A percentile compares a stretch with the other conserved stretches of the same genome.
Conservation (phyloP, 1,140 invertebrate genomes). For the Drosophila santomea region DNA sequence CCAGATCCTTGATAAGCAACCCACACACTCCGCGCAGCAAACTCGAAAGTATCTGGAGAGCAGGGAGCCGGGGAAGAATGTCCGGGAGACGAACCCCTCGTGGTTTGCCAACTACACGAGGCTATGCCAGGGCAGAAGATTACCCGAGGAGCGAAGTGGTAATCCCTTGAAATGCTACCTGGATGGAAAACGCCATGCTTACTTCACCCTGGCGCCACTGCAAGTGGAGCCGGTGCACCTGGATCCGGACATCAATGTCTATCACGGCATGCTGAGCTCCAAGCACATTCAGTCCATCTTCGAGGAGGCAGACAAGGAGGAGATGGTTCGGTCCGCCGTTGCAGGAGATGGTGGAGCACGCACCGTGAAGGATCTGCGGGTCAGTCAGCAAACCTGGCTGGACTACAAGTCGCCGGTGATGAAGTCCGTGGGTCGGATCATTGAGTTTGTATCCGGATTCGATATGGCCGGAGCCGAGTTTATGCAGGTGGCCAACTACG, state of each 20-base stretch:
- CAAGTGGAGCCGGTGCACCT: constrained; percentile 95
- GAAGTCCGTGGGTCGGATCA: constrained; percentile 88
- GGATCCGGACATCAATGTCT: constrained; percentile 94
- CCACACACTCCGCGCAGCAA: constrained; percentile 25
- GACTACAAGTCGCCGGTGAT: constrained; percentile 93
- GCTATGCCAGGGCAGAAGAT: constrained; percentile 57
- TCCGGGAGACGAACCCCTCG: background rate
- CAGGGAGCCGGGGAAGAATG: background rate
- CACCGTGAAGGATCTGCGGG: constrained; percentile 90
- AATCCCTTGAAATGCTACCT: constrained; percentile 90
- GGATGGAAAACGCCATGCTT: constrained; percentile 88
- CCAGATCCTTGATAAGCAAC: constrained; percentile 20
- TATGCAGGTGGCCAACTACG: constrained; percentile 89
- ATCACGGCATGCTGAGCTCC: constrained; percentile 94
- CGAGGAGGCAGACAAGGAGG: constrained; percentile 90
- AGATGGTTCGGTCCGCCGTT: constrained; percentile 90
- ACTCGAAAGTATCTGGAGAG: constrained; percentile 36
- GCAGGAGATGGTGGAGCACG: constrained; percentile 91
- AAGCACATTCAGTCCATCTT: constrained; percentile 93
- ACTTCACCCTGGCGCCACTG: constrained; percentile 92
- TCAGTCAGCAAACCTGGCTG: constrained; percentile 98
- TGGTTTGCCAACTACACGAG: constrained; percentile 56
- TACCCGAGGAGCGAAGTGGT: constrained; percentile 6
- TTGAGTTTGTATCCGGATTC: constrained; percentile 92
- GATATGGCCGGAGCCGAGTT: constrained; percentile 88